A percentile compares a stretch with the other conserved stretches of the same genome.
These are phyloP conservation scores for Oryzias curvinotus DNA, from an alignment of 2,113 vertebrate species.

Conservation along the genomic window DNA sequence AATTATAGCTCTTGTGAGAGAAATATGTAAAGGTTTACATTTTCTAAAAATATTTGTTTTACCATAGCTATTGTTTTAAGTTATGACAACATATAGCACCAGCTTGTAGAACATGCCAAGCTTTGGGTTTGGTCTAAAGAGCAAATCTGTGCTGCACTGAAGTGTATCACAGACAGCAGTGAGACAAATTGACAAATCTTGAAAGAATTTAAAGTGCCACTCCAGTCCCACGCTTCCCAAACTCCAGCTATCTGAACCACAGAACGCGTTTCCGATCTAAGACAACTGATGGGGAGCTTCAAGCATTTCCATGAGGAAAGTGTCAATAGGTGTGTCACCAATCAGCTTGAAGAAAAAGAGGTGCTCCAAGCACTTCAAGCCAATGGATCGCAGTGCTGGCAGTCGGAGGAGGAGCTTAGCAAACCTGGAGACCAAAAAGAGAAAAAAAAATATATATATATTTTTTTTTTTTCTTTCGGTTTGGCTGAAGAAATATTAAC, in stretches of 20 bases:
- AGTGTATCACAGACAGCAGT: constrained; percentile 75
- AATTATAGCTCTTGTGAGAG: constrained; percentile 69
- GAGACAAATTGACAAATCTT: constrained; percentile 77
- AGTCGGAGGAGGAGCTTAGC: constrained; percentile 90
- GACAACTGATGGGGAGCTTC: constrained; percentile 90
- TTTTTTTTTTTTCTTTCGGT: background rate
- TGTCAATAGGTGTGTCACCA: constrained; percentile 92
- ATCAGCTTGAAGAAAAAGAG: constrained; percentile 96
- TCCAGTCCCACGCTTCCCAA: constrained; percentile 79
- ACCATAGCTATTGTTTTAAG: constrained; percentile 68
- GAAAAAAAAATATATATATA: accelerated
- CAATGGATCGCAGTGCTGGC: constrained; percentile 87
- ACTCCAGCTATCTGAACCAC: constrained; percentile 69
- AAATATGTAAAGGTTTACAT: constrained; percentile 70
- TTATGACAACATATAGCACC: constrained; percentile 79
- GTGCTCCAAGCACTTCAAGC: constrained; percentile 92
- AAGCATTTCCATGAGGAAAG: constrained; percentile 96
- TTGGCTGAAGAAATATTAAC: background rate
- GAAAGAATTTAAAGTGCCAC: constrained; percentile 80
- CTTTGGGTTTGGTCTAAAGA: constrained; percentile 77
- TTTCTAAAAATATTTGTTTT: constrained; percentile 67
- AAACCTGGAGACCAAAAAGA: constrained; percentile 73
- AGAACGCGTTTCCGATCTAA: constrained; percentile 69
- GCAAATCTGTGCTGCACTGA: constrained; percentile 74
- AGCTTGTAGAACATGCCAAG: constrained; percentile 75